Conservation (phyloP, 2,797 vertebrate species). For the Trachops cirrhosus region DNA sequence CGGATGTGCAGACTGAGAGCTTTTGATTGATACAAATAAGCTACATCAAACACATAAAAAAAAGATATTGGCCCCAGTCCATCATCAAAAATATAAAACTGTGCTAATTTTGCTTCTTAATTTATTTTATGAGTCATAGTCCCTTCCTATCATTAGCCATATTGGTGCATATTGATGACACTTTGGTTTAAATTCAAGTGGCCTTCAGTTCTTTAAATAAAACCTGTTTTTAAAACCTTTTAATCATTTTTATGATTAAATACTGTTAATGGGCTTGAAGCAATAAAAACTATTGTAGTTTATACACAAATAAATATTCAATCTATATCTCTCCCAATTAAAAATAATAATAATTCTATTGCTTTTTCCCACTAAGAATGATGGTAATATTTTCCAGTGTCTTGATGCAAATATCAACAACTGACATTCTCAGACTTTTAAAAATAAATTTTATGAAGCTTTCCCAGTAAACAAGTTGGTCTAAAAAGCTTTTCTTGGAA, state of each 20-base stretch:
- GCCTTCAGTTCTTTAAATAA: conserved; percentile 15
- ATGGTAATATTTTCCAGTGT: neutral
- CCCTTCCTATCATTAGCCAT: conserved; percentile 24
- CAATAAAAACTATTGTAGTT: neutral
- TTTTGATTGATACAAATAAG: conserved; percentile 38
- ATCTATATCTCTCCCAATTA: neutral
- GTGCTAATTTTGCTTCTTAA: neutral
- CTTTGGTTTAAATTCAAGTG: neutral
- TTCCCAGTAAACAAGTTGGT: neutral
- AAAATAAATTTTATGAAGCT: neutral
- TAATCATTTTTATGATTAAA: conserved; percentile 15
- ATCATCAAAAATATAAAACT: neutral
- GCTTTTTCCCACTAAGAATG: neutral
- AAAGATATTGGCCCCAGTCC: conserved; percentile 5
- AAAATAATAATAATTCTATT: neutral
- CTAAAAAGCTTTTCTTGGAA: neutral
- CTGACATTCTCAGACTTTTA: neutral
- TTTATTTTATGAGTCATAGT: conserved; percentile 13
- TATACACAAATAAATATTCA: neutral
- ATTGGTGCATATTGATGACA: neutral
- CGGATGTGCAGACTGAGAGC: neutral
- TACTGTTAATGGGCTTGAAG: neutral
- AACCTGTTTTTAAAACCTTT: neutral
- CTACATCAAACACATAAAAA: conserved; percentile 44
- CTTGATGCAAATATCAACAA: neutral